Percentiles rank a stretch among this genome's conserved stretches.
Conservation (phyloP, 2,797 vertebrate genomes). For the Simalia tracyae region DNA sequence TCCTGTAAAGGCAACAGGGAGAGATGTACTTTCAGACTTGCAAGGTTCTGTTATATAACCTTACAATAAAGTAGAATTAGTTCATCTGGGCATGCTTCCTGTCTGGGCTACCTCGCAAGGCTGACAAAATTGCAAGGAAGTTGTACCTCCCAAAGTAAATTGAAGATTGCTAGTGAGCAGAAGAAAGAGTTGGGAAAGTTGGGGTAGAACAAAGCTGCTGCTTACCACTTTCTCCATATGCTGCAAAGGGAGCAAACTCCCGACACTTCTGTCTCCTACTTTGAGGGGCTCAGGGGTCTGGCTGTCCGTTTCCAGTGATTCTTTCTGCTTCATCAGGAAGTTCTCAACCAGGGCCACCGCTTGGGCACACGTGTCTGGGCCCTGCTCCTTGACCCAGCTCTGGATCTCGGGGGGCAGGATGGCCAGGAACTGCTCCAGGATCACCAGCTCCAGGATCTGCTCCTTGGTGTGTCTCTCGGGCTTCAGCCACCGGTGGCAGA, state of each 20-base stretch:
- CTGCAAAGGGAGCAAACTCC: conserved; percentile 3
- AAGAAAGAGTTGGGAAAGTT: no score
- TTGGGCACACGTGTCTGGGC: neutral
- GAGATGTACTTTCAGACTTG: no score
- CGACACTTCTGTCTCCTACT: neutral
- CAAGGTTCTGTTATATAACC: no score
- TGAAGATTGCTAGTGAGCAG: no score
- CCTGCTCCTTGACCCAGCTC: neutral
- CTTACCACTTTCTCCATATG: conserved; percentile 32
- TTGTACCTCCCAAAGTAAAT: no score
- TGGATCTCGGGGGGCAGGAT: neutral
- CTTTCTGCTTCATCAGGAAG: neutral
- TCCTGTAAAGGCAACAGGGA: no score
- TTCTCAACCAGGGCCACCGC: conserved; percentile 7
- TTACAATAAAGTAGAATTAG: no score
- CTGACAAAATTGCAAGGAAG: no score
- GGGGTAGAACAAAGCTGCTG: no score
- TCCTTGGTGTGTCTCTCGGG: neutral
- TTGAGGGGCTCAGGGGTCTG: neutral
- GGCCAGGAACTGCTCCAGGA: conserved; percentile 20
- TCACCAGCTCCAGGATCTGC: conserved; percentile 24
- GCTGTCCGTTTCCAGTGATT: neutral
- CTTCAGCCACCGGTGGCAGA: conserved; percentile 20
- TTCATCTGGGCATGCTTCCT: no score
- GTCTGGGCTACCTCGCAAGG: no score